Base-by-base conservation (phyloP, 2,888 invertebrate species). In the Teinopalpus imperialis region DNA sequence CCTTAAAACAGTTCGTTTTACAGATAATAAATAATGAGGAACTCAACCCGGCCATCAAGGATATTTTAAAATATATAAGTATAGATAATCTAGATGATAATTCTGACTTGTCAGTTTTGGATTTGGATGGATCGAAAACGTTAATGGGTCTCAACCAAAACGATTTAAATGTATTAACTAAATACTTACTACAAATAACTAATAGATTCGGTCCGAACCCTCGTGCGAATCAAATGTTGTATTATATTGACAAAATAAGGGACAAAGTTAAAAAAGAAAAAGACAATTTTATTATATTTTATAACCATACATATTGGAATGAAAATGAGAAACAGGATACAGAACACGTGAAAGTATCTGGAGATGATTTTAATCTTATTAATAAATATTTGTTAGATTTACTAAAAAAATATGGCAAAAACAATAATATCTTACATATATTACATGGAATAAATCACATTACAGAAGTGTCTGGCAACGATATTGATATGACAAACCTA, bases 381-480 rank as follows among this genome's bases (percentile, higher is more conserved):
- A 32, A 39, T 12, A 45, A 39, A 32, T 5, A 39, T 34, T 9
- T 45, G 16, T 21, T 45, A 5, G 21, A 40, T 2, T 34, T 45
- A 20, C 21, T 45, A 9, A 10, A 34, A 2, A 9, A n/a, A 10
- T 45, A 40, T 16, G 45, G 45, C n/a, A 13, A 21, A 5, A 26
- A 40, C 23, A 0, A 12, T 13, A 20, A 32, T 14, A 20, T 39
- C 16, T 0, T 26, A 3, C 24, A 21, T 21, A 20, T 45, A 26
- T 10, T 45, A 9, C 26, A 32, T 20, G 10, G 9, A 39, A 20
- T 45, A 20, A 45, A 37, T 10, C 10, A 45, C 5, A 32, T 45
- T 1, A 9, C 24, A 18, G 32, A 7, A 5, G 16, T 0, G 1
- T 9, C 32, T 3, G 14, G 7, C 4, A 7, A 3, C 3, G 30